Conservation (phyloP, 2,888 invertebrate genomes). For the Nomada fabriciana region DNA sequence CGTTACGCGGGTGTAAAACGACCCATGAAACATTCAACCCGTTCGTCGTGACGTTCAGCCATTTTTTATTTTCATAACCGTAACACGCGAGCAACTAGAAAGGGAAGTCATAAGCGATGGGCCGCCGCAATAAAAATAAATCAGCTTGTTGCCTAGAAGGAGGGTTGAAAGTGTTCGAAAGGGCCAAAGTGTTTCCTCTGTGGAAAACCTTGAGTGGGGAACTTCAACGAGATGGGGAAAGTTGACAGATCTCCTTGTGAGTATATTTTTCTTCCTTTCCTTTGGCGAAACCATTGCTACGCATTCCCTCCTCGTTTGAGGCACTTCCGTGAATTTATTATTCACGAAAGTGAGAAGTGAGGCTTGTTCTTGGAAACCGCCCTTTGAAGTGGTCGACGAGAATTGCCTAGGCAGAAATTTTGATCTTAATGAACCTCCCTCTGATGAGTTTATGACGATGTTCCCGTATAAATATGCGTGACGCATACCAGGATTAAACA, state of each 20-base stretch:
- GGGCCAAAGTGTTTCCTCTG: constrained; percentile 38
- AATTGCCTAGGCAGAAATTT: constrained; percentile 30
- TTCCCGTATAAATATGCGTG: constrained; percentile 17
- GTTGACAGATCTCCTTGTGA: constrained; percentile 16
- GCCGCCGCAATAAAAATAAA: constrained; percentile 58
- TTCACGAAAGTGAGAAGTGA: constrained; percentile 26
- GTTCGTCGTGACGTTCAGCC: constrained; percentile 37
- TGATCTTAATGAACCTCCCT: constrained; percentile 33
- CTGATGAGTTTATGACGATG: neutral
- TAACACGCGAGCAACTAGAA: constrained; percentile 25
- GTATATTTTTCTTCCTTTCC: constrained; percentile 28
- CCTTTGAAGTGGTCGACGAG: constrained; percentile 16
- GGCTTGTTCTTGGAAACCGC: neutral
- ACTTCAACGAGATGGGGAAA: constrained; percentile 7
- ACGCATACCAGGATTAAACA: neutral
- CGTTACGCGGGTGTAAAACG: constrained; percentile 50
- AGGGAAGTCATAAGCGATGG: constrained; percentile 51
- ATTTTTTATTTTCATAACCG: constrained; percentile 42
- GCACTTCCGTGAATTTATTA: constrained; percentile 37
- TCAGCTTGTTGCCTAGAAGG: constrained; percentile 20
- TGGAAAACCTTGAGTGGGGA: neutral
- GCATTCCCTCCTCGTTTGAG: neutral
- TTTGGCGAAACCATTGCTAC: neutral
- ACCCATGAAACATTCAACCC: constrained; percentile 48
- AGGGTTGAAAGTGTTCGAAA: constrained; percentile 23